A percentile compares a stretch with the other conserved stretches of the same genome.
phyloP scores from a whole-genome alignment of 2,797 vertebrate species.

The Poecilia velifera region DNA sequence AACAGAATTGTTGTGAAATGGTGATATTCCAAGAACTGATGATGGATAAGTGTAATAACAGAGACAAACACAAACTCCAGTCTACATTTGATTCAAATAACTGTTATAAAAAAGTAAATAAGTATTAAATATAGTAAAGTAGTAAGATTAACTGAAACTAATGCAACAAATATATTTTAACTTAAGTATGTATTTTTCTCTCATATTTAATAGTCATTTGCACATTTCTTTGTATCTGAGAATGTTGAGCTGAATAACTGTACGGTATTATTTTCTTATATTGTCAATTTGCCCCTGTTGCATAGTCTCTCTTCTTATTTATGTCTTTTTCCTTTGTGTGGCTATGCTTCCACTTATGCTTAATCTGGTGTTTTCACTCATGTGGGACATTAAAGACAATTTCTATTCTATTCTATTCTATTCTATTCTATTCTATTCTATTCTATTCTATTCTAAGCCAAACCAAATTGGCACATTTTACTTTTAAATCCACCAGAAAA shows the following conservation, averaged over 20 bases:
- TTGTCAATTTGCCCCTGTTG: not conserved
- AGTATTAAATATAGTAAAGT: not conserved
- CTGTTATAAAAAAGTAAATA: not conserved
- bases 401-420: too few species aligned
- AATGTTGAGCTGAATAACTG: not conserved
- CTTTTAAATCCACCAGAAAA: not conserved
- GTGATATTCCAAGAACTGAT: not conserved
- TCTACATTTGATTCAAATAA: not conserved
- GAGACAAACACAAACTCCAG: not conserved
- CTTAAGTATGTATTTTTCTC: not conserved
- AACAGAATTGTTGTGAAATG: not conserved
- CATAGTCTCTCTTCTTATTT: not conserved
- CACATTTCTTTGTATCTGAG: too few species aligned
- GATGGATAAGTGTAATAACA: not conserved
- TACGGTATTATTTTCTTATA: not conserved
- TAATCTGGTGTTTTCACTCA: not conserved
- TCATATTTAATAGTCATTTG: too few species aligned
- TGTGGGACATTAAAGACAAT: too few species aligned
- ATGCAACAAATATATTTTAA: not conserved
- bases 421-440: too few species aligned
- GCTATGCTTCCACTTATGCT: not conserved
- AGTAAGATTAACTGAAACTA: not conserved
- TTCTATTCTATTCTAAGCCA: not conserved
- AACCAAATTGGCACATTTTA: not conserved
- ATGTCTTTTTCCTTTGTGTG: not conserved